Base-by-base conservation (phyloP, 1,140 invertebrate genomes). In the Meloidogyne chitwoodi region DNA sequence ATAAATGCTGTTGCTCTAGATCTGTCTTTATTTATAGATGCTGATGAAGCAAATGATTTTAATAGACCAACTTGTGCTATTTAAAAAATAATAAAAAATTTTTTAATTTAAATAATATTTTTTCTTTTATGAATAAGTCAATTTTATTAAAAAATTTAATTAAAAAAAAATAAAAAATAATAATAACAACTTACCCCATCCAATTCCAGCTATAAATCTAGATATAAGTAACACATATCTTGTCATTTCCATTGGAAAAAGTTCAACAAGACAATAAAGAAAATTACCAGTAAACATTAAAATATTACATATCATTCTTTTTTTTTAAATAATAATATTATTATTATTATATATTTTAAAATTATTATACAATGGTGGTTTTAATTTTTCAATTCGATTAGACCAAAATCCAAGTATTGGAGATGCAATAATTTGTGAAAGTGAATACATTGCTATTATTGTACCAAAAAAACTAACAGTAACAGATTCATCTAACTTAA, bases 1-100 rank as follows among this genome's bases (percentile, higher is more conserved):
- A 89, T 81, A 71, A 85, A 88, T 12, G 77, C 77, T 29, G 68
- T 78, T 6, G 77, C 77, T 44, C 75, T 66, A 11, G 77, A 78
- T 41, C 77, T 38, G 64, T 78, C 77, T 70, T 78, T 80, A 27
- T 38, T 29, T 26, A 80, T 48, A 38, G 34, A 48, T 8, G 77
- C 77, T 34, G 78, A 26, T 22, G 77, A 78, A 14, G 77, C 78
- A 48, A 66, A 78, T 16, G 77, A 56, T 38, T 78, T 78, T 6
- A 78, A 41, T 22, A 78, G 68, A n/a, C 77, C 78, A 64, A 78
- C 62, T 26, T 44, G 27, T 29, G 63, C 76, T 77, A 27, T 34
- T 73, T 16, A 14, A 48, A 8, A 34, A 11, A 79, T 11, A 63
- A 79, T 16, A 14, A 48, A 8, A 34, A 11, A 79, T 11, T 16